Evolutionary conservation across 2,113 vertebrate species (phyloP), one percentile per base, ranked within the genome.

Genomic region (Aptenodytes forsteri): DNA sequence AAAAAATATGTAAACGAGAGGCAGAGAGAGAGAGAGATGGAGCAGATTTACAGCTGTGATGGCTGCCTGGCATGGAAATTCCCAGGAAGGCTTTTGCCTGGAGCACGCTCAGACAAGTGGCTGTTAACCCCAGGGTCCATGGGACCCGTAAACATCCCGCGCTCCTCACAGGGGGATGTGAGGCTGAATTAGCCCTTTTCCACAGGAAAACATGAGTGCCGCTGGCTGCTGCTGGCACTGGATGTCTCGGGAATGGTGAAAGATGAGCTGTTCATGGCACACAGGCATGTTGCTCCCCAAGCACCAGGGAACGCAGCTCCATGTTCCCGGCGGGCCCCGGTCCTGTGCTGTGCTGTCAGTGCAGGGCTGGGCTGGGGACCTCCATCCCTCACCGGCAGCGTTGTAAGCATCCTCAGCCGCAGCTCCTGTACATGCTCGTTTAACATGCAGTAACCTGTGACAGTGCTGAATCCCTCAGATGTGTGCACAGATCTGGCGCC

Each of bases 311-410:
- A 32, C 1, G 2, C 36, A 38, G 49, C 25, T 70, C 49, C 11
- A 0, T 10, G 50, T 10, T 25, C 32, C 50, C 1, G 0, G 27
- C 1, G 8, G 22, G 11, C 6, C 25, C 29, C 0, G 0, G 29
- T 29, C 65, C 56, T 1, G 3, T 25, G 42, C 30, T 3, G 1
- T 7, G n/a, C 59, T 5, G 10, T 9, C 30, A 17, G 42, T 1
- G 1, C 1, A 1, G 46, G 34, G 18, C 36, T 1, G 3, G 36
- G 30, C 69, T 64, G 64, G 34, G 30, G 40, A 50, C 26, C 32
- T 6, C 15, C 0, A 1, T 52, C 44, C 52, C 79, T 16, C 12
- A 0, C 20, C 4, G 21, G 38, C 11, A 10, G 26, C 0, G 0
- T 9, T 3, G 8, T 15, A 42, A 83, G 47, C 78, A 36, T 6